These are phyloP conservation scores for Osmerus mordax DNA, from an alignment of 2,113 vertebrate genomes.

Conservation along the genomic window DNA sequence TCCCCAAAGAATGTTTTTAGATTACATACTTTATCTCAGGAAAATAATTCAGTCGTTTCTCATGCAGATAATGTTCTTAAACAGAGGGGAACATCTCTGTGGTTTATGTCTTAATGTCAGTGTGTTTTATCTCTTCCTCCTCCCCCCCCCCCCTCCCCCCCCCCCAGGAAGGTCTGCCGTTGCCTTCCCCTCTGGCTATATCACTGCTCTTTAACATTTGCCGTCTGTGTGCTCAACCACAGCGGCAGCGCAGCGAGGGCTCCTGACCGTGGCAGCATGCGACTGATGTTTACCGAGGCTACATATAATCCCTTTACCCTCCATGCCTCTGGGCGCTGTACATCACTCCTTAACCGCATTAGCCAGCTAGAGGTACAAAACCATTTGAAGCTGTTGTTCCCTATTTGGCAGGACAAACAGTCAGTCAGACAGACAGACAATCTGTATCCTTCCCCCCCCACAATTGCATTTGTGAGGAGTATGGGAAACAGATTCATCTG, in stretches of 20 bases:
- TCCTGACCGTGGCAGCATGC: slow-evolving; percentile 51
- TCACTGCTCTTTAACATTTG: slow-evolving; percentile 71
- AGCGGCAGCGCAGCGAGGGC: slow-evolving; percentile 30
- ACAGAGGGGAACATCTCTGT: slow-evolving; percentile 20
- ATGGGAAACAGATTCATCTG: slow-evolving; percentile 61
- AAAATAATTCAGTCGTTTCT: slow-evolving; percentile 31
- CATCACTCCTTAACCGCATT: slow-evolving; percentile 63
- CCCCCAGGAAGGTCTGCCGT: slow-evolving; percentile 30
- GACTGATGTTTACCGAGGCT: slow-evolving; percentile 36
- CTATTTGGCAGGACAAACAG: slow-evolving; percentile 25
- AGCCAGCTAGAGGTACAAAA: slow-evolving; percentile 52
- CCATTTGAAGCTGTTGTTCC: slow-evolving; percentile 55
- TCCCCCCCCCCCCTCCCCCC: slow-evolving; percentile 26
- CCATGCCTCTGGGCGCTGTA: slow-evolving; percentile 43
- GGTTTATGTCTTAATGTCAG: slow-evolving; percentile 47
- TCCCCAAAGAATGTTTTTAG: not conserved
- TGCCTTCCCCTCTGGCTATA: slow-evolving; percentile 50
- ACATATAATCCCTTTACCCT: slow-evolving; percentile 61
- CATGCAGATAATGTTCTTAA: slow-evolving; percentile 40
- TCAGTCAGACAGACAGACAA: slow-evolving; percentile 27
- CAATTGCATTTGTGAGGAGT: slow-evolving; percentile 58
- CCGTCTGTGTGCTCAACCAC: slow-evolving; percentile 33
- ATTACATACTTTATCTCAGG: slow-evolving; percentile 4
- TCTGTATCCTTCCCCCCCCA: slow-evolving; percentile 21
- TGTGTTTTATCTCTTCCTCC: slow-evolving; percentile 45